Base-by-base conservation (phyloP, 2,888 invertebrate species). In the Tetrapedia diversipes region DNA sequence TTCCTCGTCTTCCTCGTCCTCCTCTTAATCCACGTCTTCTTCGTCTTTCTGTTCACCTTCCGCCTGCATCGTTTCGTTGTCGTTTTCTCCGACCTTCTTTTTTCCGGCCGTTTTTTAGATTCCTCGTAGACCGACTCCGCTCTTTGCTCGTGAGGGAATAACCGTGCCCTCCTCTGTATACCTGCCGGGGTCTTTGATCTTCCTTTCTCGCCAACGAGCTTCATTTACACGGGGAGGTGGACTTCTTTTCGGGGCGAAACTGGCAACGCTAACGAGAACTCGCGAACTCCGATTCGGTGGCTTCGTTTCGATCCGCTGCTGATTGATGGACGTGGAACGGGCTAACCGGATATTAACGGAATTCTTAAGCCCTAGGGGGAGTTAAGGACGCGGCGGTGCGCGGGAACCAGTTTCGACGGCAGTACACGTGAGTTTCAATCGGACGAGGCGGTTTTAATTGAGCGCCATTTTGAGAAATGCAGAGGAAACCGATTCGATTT, bases 101-200 rank as follows among this genome's bases (percentile, higher is more conserved):
- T 22, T 39, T 29, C 54, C 53, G 24, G 49, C 71, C 37, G 72
- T 66, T 70, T 80, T 67, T 79, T 71, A 57, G 63, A 73, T 68
- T 73, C 83, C 69, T 64, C 80, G 74, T 78, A 80, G 83, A 77
- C 74, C 64, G 79, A 79, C 72, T 79, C n/a, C n/a, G 60, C 76
- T 73, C 72, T 63, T 66, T 72, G 60, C 75, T 54, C 63, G 49
- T 61, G 57, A 60, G 49, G 53, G 51, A 53, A 32, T n/a, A n/a
- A n/a, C n/a, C n/a, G n/a, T n/a, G n/a, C n/a, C n/a, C n/a, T 43
- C 49, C 57, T 53, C 32, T 68, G 61, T 65, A 68, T 74, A 79
- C 77, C 77, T 67, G 77, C 63, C 83, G 84, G 81, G 78, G 73
- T 85, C 84, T 85, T 85, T 85, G 83, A 85, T 85, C 84, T 77